phyloP scores from a whole-genome alignment of 2,797 vertebrate species.

The Prionace glauca region DNA sequence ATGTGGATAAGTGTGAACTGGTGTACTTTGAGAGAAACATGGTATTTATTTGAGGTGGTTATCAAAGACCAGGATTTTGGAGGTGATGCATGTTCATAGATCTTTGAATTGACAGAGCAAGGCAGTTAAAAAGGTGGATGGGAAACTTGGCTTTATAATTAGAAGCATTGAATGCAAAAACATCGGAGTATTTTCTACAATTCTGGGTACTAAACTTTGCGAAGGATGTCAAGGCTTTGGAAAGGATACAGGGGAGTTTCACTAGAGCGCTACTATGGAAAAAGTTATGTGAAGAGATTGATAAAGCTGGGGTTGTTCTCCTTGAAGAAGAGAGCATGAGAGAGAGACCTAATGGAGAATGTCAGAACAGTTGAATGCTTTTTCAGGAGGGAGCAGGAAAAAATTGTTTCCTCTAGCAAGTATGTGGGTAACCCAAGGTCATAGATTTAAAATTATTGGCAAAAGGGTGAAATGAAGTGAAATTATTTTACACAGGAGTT shows the following conservation, averaged over 20 bases:
- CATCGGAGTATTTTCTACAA: background rate
- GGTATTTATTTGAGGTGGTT: too few species aligned
- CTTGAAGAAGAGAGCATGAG: background rate
- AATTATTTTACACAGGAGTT: too few species aligned
- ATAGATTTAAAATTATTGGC: too few species aligned
- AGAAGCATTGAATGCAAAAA: background rate
- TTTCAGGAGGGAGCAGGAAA: too few species aligned
- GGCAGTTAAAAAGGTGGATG: background rate
- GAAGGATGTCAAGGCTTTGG: background rate
- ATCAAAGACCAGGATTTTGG: background rate
- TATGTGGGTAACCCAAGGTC: too few species aligned
- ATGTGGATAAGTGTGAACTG: background rate
- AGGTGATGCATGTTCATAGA: background rate
- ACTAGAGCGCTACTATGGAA: background rate
- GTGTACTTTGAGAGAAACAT: background rate
- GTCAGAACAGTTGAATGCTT: too few species aligned
- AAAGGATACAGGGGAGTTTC: background rate
- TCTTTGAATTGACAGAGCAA: background rate
- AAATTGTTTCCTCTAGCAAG: too few species aligned
- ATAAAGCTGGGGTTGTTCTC: background rate
- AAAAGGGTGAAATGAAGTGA: too few species aligned
- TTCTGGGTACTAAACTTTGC: background rate
- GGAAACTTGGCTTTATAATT: background rate
- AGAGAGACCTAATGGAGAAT: too few species aligned
- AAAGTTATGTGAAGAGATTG: background rate